phyloP scores from a whole-genome alignment of 2,888 invertebrate genomes.

The Ganaspis brasiliensis region DNA sequence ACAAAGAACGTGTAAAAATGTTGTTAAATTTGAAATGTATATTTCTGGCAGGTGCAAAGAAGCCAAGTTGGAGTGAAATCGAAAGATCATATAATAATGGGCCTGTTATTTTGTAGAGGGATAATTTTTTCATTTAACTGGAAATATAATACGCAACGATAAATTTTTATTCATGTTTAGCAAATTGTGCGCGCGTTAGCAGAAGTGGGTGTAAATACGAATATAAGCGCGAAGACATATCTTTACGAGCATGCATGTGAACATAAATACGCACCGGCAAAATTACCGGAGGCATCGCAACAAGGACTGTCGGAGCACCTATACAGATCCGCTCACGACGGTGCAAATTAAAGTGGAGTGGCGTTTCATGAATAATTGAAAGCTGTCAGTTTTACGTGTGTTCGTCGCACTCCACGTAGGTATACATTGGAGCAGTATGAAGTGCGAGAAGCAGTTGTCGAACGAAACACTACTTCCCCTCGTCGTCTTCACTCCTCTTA shows the following conservation, averaged over 20 bases:
- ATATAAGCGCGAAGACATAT: conserved; percentile 2
- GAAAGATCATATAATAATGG: not conserved
- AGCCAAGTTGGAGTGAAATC: too few species aligned
- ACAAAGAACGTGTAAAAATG: too few species aligned
- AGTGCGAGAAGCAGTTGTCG: conserved; percentile 24
- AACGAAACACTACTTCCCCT: conserved; percentile 40
- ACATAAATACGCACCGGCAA: conserved; percentile 39
- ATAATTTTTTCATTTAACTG: not conserved
- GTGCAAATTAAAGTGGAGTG: conserved; percentile 69
- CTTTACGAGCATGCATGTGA: conserved; percentile 27
- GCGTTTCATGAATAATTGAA: conserved; percentile 71
- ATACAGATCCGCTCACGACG: conserved; percentile 36
- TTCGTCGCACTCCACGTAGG: conserved; percentile 41
- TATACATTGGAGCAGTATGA: conserved; percentile 34
- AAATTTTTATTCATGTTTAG: conserved; percentile 22
- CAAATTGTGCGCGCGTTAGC: conserved; percentile 30
- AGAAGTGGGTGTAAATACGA: conserved; percentile 42
- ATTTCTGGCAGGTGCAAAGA: too few species aligned
- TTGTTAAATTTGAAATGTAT: too few species aligned
- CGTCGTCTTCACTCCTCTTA: conserved; percentile 29
- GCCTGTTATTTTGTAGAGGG: not conserved
- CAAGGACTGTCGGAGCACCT: conserved; percentile 27
- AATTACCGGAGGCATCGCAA: conserved; percentile 42
- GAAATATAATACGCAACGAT: conserved; percentile 20
- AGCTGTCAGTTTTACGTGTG: conserved; percentile 45